Evolutionary conservation across 2,888 invertebrate genomes (phyloP), one percentile per base, ranked within the genome.

Genomic region (Melangyna quadrimaculata): DNA sequence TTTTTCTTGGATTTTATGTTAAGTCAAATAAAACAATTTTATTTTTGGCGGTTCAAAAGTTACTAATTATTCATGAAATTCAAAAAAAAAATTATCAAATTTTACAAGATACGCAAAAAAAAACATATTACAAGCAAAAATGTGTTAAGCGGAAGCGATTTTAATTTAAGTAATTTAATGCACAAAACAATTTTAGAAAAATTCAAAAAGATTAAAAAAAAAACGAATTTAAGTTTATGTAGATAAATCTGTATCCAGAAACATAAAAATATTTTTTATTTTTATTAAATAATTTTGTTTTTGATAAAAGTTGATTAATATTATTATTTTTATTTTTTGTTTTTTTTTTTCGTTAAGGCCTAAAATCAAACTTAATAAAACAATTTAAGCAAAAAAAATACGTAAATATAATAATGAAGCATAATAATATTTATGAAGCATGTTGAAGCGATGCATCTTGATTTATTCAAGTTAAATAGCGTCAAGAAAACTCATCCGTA

Each of bases 321-420:
- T n/a, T 19, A 45, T 22, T 55, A 24, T 22, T 67, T 35, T 40
- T 12, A 10, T 67, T 67, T 48, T 14, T 57, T 45, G 48, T 27
- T 19, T 57, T 45, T 59, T 27, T 19, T 29, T 12, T 45, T 48
- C 24, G 2, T 43, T 43, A 17, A 17, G 22, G 10, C 19, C 61
- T 40, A 45, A 45, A 51, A 35, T 67, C 29, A 67, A 61, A 67
- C 78, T 70, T 74, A 61, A 69, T 65, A 22, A 69, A 63, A 77
- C 74, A 78, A 87, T 75, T 61, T 65, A 83, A 87, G 74, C 78
- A 78, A 63, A 61, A 40, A 63, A 72, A 69, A 40, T 45, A 55
- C 43, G 63, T 71, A 59, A 77, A 88, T 88, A 88, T n/a, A 87
- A 80, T 78, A n/a, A n/a, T 86, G 87, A 88, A 87, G 79, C 72